Percentiles rank a stretch among this genome's conserved stretches.
These are phyloP conservation scores for Morus bassanus DNA, from an alignment of 2,797 vertebrate species.

Conservation along the genomic window DNA sequence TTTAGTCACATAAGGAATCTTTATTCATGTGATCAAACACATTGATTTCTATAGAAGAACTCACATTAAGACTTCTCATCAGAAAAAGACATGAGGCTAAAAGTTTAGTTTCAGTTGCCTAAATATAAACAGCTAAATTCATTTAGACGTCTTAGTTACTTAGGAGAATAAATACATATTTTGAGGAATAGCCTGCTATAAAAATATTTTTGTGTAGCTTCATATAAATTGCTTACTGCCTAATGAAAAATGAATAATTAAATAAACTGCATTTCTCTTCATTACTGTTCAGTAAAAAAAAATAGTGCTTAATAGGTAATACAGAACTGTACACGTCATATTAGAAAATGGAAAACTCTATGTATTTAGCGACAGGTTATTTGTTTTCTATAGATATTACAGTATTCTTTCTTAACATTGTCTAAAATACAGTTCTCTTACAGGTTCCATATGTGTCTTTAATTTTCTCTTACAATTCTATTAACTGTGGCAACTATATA, in stretches of 20 bases:
- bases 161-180: slow-evolving; percentile 15
- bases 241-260: slow-evolving; percentile 16
- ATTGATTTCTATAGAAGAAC: not conserved
- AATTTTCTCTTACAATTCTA: slow-evolving; percentile 14
- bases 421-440: slow-evolving; percentile 23
- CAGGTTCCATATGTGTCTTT: slow-evolving; percentile 11
- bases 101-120: not conserved
- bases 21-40: not conserved
- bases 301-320: not conserved
- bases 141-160: not conserved
- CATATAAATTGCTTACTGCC: slow-evolving; percentile 24
- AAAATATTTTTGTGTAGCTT: slow-evolving; percentile 47
- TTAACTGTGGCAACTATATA: not conserved
- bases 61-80: not conserved
- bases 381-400: not conserved
- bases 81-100: not conserved
- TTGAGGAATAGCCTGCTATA: not conserved
- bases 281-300: slow-evolving; percentile 24
- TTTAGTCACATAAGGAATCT: not conserved
- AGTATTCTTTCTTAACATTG: slow-evolving; percentile 1
- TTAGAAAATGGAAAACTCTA: not conserved
- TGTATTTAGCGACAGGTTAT: not conserved
- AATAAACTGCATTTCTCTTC: slow-evolving; percentile 28
- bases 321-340: not conserved
- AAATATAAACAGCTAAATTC: not conserved